Percentiles rank a stretch among this genome's conserved stretches.
Conservation (phyloP, 2,113 vertebrate genomes). For the Hydrolagus affinis region DNA sequence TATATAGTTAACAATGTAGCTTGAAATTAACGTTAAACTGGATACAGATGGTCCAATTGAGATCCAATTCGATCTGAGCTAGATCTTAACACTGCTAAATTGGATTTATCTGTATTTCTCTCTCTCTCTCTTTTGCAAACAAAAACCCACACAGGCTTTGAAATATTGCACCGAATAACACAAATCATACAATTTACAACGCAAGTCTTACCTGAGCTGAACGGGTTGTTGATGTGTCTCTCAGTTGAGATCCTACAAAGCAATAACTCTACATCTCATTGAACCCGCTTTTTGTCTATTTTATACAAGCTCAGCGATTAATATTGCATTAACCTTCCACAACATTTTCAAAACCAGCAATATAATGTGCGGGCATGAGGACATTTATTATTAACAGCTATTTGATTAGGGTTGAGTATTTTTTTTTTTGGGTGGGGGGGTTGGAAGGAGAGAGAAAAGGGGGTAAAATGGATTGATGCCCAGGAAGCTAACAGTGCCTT, state of each 20-base stretch:
- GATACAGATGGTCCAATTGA: no score
- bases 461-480: neutral
- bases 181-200: no score
- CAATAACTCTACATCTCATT: slow-evolving; percentile 39
- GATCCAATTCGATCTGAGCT: no score
- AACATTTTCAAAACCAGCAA: slow-evolving; percentile 72
- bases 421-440: neutral
- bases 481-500: slow-evolving; percentile 21
- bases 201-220: neutral
- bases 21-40: no score
- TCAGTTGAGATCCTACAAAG: slow-evolving; percentile 39
- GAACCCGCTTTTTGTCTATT: slow-evolving; percentile 50
- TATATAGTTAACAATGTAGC: no score
- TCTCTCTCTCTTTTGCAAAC: no score
- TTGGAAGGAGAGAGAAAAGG: slow-evolving; percentile 19
- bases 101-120: no score
- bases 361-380: slow-evolving; percentile 63
- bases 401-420: slow-evolving; percentile 50
- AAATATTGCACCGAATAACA: no score
- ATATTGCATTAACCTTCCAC: slow-evolving; percentile 75
- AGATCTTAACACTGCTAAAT: no score
- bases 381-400: slow-evolving; percentile 74
- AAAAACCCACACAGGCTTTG: no score
- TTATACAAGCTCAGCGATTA: slow-evolving; percentile 68
- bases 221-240: no score